These are phyloP conservation scores for Lasiommata megera DNA, from an alignment of 2,888 invertebrate species.

Conservation along the genomic window DNA sequence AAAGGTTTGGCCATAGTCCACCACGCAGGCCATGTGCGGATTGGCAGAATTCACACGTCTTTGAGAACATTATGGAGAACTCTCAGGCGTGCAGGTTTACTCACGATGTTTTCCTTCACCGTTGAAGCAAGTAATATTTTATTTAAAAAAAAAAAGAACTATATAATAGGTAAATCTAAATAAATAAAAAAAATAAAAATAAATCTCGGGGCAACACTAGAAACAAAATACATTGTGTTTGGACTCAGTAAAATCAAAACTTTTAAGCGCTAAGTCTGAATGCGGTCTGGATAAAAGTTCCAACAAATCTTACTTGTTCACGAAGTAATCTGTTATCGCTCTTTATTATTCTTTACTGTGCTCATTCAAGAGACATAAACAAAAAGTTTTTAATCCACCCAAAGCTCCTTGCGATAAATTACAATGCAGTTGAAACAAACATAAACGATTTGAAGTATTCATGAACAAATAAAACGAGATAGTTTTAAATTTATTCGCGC, in stretches of 20 bases:
- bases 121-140: too few species aligned
- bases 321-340: slow-evolving; percentile 27
- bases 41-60: too few species aligned
- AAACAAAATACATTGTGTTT: too few species aligned
- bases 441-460: neutral
- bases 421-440: slow-evolving; percentile 16
- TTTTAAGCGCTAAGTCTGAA: neutral
- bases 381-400: slow-evolving; percentile 30
- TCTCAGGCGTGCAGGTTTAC: too few species aligned
- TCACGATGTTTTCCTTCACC: too few species aligned
- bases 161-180: too few species aligned
- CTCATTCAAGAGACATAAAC: slow-evolving; percentile 29
- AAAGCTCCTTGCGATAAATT: slow-evolving; percentile 23
- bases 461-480: neutral
- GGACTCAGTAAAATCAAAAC: neutral
- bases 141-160: too few species aligned
- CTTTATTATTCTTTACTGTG: slow-evolving; percentile 27
- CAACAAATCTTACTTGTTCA: slow-evolving; percentile 24
- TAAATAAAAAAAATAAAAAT: too few species aligned
- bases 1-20: too few species aligned
- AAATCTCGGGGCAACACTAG: too few species aligned
- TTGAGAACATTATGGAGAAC: too few species aligned
- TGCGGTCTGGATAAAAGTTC: slow-evolving; percentile 18
- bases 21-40: too few species aligned
- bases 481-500: neutral